Evolutionary conservation across 2,113 vertebrate species (phyloP).

Genomic region (Etheostoma spectabile): DNA sequence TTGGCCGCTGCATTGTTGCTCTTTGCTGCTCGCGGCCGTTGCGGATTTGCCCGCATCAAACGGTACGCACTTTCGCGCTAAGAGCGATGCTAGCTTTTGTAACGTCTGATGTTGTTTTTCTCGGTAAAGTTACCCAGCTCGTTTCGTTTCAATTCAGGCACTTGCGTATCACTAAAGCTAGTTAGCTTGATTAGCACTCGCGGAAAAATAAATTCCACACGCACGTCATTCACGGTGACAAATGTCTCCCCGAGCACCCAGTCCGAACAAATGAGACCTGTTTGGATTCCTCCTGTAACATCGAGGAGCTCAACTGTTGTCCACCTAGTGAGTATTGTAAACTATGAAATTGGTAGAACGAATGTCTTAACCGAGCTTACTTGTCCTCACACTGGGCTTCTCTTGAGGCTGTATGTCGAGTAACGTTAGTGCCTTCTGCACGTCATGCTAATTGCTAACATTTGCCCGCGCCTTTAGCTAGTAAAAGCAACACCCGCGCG

Average conservation of each 20-base stretch:
- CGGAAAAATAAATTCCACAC: conserved; percentile 88
- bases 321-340: conserved; percentile 91
- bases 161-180: conserved; percentile 41
- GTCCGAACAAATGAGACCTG: conserved; percentile 96
- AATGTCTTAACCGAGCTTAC: background rate
- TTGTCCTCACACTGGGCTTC: background rate
- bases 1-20: conserved; percentile 49
- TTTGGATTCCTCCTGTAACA: conserved; percentile 95
- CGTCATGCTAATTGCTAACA: conserved; percentile 35
- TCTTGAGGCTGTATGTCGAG: conserved; percentile 25
- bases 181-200: conserved; percentile 33
- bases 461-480: conserved; percentile 48
- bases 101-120: conserved; percentile 22
- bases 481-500: background rate
- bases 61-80: background rate
- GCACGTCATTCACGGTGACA: conserved; percentile 96
- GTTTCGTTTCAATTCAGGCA: background rate
- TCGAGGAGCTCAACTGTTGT: conserved; percentile 93
- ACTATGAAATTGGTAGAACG: background rate
- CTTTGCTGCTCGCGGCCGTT: background rate
- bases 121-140: conserved; percentile 5
- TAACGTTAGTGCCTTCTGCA: conserved; percentile 41
- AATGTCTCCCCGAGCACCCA: conserved; percentile 95
- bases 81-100: conserved; percentile 28
- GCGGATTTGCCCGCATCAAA: background rate